A percentile compares a stretch with the other conserved stretches of the same genome.
Evolutionary conservation across 1,140 invertebrate genomes (phyloP).

Genomic region (Ridgeia piscesae): DNA sequence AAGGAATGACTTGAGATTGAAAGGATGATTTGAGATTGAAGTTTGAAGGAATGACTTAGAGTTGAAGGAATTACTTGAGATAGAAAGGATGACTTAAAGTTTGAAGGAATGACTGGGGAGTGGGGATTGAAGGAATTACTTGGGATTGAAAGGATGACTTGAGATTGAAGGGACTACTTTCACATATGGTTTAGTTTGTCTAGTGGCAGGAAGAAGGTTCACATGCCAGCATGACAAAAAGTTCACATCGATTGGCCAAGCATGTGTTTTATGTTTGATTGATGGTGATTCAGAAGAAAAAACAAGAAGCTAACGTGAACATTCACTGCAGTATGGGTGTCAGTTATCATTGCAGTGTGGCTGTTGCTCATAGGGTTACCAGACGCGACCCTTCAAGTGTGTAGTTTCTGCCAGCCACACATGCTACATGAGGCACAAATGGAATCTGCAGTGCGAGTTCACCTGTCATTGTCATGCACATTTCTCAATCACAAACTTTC

Average conservation of each 20-base stretch:
- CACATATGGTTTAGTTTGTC: background rate
- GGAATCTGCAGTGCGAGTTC: background rate
- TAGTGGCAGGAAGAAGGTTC: background rate
- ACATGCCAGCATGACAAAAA: background rate
- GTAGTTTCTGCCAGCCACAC: background rate
- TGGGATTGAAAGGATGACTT: background rate
- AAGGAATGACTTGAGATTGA: too few relatives aligned
- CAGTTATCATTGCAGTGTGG: background rate
- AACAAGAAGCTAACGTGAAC: background rate
- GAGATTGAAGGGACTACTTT: background rate
- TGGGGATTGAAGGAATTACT: too few relatives aligned
- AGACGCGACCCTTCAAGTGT: background rate
- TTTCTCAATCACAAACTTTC: background rate
- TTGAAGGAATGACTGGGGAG: too few relatives aligned
- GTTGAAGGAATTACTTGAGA: too few relatives aligned
- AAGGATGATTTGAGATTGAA: too few relatives aligned
- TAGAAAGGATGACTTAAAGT: too few relatives aligned
- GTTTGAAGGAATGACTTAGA: too few relatives aligned
- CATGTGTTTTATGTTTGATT: background rate
- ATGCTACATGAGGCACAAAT: background rate
- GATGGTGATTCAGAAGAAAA: background rate
- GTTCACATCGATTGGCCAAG: background rate
- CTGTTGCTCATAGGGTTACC: background rate
- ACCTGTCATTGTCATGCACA: background rate
- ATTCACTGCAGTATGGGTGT: background rate